These are phyloP conservation scores for Lordiphosa mommai DNA, from an alignment of 1,140 invertebrate genomes.

Conservation along the genomic window DNA sequence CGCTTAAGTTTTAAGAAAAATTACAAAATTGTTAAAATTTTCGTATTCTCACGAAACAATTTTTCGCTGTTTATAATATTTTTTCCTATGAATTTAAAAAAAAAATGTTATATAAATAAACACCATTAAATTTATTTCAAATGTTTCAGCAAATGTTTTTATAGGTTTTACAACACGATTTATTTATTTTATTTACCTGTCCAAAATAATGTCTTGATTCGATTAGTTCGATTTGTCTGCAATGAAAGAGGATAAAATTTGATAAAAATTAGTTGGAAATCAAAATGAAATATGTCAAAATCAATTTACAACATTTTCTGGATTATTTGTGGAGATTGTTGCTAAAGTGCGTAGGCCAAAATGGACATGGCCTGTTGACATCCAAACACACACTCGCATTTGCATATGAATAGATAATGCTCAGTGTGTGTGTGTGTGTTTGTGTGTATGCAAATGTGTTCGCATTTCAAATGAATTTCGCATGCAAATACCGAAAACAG, in stretches of 20 bases:
- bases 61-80: too few relatives aligned
- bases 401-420: constrained; percentile 28
- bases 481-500: constrained; percentile 41
- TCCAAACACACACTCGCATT: constrained; percentile 28
- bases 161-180: too few relatives aligned
- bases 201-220: too few relatives aligned
- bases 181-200: constrained; percentile 22
- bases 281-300: constrained; percentile 55
- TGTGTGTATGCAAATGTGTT: constrained; percentile 51
- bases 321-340: constrained; percentile 16
- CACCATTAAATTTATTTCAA: too few relatives aligned
- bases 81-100: too few relatives aligned
- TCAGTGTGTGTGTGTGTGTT: constrained; percentile 8
- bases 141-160: too few relatives aligned
- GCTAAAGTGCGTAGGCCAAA: constrained; percentile 38
- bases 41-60: too few relatives aligned
- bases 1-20: too few relatives aligned
- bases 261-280: constrained; percentile 34
- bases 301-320: constrained; percentile 53
- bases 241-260: constrained; percentile 1
- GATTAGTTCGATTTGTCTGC: constrained; percentile 1
- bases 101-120: too few relatives aligned
- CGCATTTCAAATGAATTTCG: constrained; percentile 67
- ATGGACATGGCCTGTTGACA: constrained; percentile 57
- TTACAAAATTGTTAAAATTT: too few relatives aligned